Evolutionary conservation across 2,113 vertebrate species (phyloP), one percentile per base, ranked within the genome.

Genomic region (Periophthalmus modestus): DNA sequence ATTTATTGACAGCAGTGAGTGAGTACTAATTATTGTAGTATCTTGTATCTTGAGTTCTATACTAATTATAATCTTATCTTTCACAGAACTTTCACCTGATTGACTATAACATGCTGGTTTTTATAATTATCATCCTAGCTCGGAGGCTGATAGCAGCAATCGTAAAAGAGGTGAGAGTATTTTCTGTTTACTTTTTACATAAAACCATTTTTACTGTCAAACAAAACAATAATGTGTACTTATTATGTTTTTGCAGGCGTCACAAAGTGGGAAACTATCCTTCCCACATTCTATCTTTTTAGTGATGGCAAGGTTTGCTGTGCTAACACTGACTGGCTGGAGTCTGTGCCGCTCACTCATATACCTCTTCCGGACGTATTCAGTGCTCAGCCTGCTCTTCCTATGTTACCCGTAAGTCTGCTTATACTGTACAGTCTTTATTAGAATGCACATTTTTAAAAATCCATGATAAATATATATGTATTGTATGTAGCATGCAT

Each of bases 51-150:
- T 61, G 1, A 1, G 10, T 71, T 6, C 13, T 65, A 33, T 70
- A 75, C 47, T 28, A 7, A 61, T 4, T 71, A 66, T 16, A 18
- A 0, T 73, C 0, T 65, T 73, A 0, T 73, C 73, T 75, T 76
- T 92, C 86, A 13, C 94, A 99, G 97, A 99, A 99, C 84, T 99
- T 99, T 75, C 97, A 99, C 79, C 95, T 99, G 16, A 99, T 99
- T 39, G 97, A 99, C 91, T 99, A 98, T 94, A 98, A 99, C 89
- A 96, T 99, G 94, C 91, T 99, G 92, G 94, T 96, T 2, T 97
- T 99, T 92, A 98, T 94, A 0, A 77, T 97, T 69, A 97, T 98
- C 50, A 95, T 99, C 66, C 89, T 99, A 89, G 97, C 97, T 7
- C 95, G 98, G 69, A 94, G 98, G 65, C 89, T 99, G 82, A 98